Evolutionary conservation across 1,140 invertebrate genomes (phyloP).

Genomic region (Penaeus indicus): DNA sequence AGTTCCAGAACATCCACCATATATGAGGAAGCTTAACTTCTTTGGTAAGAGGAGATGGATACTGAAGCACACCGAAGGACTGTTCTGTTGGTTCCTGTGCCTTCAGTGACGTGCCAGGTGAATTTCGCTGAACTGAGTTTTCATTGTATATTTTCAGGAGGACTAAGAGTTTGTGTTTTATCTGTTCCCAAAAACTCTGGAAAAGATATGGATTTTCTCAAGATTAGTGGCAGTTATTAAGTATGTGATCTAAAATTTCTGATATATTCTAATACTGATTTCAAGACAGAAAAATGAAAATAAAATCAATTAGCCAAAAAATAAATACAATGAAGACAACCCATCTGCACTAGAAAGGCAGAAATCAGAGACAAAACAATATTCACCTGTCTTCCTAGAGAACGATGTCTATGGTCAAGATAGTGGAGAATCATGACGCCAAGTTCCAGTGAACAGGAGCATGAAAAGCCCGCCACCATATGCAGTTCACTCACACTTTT

Average conservation of each 20-base stretch:
- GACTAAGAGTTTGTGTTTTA: constrained; percentile 49
- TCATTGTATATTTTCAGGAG: constrained; percentile 51
- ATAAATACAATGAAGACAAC: not conserved
- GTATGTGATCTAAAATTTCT: too few species aligned
- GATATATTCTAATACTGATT: too few species aligned
- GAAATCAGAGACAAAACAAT: not conserved
- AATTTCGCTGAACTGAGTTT: not conserved
- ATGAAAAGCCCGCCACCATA: constrained; percentile 46
- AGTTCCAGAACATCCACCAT: constrained; percentile 60
- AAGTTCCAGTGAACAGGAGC: constrained; percentile 60
- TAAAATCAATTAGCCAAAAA: not conserved
- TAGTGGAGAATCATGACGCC: constrained; percentile 43
- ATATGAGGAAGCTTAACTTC: constrained; percentile 65
- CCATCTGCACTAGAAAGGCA: not conserved
- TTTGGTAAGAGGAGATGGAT: constrained; percentile 47
- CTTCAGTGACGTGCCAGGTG: not conserved
- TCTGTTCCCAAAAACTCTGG: constrained; percentile 51
- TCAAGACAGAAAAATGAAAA: too few species aligned
- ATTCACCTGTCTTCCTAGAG: constrained; percentile 28
- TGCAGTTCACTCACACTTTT: constrained; percentile 63
- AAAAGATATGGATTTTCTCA: not conserved
- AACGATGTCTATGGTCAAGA: constrained; percentile 39
- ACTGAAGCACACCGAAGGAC: not conserved
- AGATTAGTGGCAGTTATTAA: not conserved
- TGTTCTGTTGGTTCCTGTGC: constrained; percentile 2